phyloP scores from a whole-genome alignment of 1,140 invertebrate genomes.

The Stenopsyche tienmushanensis region DNA sequence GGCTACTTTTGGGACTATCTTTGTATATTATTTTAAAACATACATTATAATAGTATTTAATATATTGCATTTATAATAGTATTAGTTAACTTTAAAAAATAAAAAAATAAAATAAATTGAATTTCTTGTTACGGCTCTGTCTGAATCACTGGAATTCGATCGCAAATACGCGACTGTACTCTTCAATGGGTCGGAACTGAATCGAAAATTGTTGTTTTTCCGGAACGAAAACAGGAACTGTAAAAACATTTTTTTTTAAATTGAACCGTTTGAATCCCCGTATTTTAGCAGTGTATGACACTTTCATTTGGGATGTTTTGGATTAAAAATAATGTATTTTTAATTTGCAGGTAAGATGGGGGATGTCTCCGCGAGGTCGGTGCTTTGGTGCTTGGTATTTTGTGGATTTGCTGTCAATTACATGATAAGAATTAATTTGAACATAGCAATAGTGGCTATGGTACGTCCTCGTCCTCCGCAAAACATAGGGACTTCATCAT shows the following conservation, averaged over 20 bases:
- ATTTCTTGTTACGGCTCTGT: too few relatives aligned
- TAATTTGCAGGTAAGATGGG: slow-evolving; percentile 4
- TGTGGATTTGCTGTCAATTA: slow-evolving; percentile 76
- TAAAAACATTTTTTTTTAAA: not conserved
- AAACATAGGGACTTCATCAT: too few relatives aligned
- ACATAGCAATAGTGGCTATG: slow-evolving; percentile 87
- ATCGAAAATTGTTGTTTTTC: too few relatives aligned
- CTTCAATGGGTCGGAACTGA: not conserved
- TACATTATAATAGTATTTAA: too few relatives aligned
- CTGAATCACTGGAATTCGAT: too few relatives aligned
- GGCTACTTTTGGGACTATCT: too few relatives aligned
- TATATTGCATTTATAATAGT: too few relatives aligned
- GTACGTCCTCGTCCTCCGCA: slow-evolving; percentile 53
- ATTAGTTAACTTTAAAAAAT: too few relatives aligned
- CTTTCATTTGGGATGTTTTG: not conserved
- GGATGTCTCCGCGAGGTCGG: slow-evolving; percentile 43
- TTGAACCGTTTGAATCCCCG: not conserved
- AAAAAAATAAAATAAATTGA: too few relatives aligned
- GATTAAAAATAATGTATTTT: not conserved
- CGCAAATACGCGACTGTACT: not conserved
- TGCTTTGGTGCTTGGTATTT: slow-evolving; percentile 69
- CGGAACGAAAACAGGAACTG: too few relatives aligned
- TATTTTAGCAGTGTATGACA: too few relatives aligned
- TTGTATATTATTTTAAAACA: too few relatives aligned
- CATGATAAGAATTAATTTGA: slow-evolving; percentile 79